Percentiles rank a stretch among this genome's conserved stretches.
phyloP scores from a whole-genome alignment of 1,140 invertebrate species.

The Zaprionus taronus region DNA sequence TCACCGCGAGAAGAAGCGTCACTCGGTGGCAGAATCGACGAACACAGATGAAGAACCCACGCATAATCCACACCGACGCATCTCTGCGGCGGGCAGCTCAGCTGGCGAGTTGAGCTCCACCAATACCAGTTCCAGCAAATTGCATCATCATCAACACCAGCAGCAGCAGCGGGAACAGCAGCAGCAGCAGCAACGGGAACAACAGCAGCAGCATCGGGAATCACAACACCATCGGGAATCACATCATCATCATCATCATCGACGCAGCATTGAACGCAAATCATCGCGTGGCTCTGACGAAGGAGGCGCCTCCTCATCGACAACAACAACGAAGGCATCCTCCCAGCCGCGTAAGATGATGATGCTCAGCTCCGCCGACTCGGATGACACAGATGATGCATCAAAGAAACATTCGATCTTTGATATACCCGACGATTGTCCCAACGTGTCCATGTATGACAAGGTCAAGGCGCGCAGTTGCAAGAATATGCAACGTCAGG shows the following conservation, averaged over 20 bases:
- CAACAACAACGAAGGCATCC: conserved; percentile 6
- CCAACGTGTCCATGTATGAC: conserved; percentile 99
- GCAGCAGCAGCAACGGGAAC: not conserved
- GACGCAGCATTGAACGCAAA: conserved; percentile 69
- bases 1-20: conserved; percentile 79
- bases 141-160: conserved; percentile 43
- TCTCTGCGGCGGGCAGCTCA: conserved; percentile 58
- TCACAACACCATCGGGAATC: conserved; percentile 14
- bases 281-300: conserved; percentile 65
- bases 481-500: conserved; percentile 95
- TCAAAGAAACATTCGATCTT: conserved; percentile 96
- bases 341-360: conserved; percentile 55
- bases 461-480: conserved; percentile 98
- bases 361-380: conserved; percentile 84
- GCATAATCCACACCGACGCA: conserved; percentile 65
- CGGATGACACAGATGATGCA: conserved; percentile 90
- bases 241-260: conserved; percentile 57
- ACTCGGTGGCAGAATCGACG: conserved; percentile 72
- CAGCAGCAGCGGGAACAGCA: conserved; percentile 17
- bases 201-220: conserved; percentile 17
- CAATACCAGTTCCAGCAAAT: conserved; percentile 50
- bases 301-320: conserved; percentile 20
- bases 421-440: conserved; percentile 95
- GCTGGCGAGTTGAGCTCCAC: conserved; percentile 63
- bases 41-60: conserved; percentile 73